phyloP scores from a whole-genome alignment of 2,888 invertebrate species.

The Chaitophorus viminalis region DNA sequence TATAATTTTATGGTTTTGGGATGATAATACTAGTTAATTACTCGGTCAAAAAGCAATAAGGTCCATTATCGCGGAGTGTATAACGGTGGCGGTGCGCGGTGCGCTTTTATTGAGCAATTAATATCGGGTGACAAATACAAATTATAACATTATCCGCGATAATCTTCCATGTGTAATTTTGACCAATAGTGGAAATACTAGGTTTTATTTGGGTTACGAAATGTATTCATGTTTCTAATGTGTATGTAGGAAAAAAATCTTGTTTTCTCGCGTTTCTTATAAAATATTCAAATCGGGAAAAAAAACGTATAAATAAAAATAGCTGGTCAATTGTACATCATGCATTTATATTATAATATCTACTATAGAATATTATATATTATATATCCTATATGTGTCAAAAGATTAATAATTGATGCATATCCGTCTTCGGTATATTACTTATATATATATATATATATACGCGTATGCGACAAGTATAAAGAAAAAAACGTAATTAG shows the following conservation, averaged over 20 bases:
- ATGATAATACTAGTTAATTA: conserved; percentile 37
- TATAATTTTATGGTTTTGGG: conserved; percentile 22
- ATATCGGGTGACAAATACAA: conserved; percentile 18
- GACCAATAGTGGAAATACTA: not conserved
- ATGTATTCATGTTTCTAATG: not conserved
- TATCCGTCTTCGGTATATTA: not conserved
- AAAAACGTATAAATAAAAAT: not conserved
- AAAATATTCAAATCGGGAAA: not conserved
- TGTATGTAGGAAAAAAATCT: not conserved
- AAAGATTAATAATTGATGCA: not conserved
- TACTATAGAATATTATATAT: not conserved
- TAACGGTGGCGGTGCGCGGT: not conserved
- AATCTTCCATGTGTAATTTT: not conserved
- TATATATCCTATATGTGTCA: not conserved
- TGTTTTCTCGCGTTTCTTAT: not conserved
- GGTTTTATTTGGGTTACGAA: not conserved
- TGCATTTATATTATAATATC: not conserved
- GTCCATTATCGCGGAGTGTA: conserved; percentile 30
- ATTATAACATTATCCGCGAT: conserved; percentile 28
- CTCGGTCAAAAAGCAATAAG: conserved; percentile 39
- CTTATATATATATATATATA: too few species aligned
- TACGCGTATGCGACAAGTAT: not conserved
- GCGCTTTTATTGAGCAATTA: conserved; percentile 38
- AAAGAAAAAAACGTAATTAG: conserved; percentile 17
- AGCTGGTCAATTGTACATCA: not conserved